Conservation (phyloP, 1,140 invertebrate species). For the Pseudomyrmex dendroicus region DNA sequence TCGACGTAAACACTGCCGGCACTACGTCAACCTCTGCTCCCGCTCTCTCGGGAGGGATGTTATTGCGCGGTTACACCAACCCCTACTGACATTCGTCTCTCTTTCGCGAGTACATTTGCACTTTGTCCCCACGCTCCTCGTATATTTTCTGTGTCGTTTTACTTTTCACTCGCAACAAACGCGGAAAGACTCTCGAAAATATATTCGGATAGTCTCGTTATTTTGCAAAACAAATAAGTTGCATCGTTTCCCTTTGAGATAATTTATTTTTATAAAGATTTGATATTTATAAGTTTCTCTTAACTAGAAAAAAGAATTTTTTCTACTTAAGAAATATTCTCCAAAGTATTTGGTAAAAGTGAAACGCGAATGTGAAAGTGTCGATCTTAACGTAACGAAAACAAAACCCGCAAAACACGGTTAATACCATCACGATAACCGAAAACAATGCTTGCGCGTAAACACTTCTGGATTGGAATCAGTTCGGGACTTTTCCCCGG, state of each 20-base stretch:
- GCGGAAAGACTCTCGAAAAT: neutral
- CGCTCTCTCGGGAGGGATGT: constrained; percentile 67
- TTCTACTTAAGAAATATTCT: too few species aligned
- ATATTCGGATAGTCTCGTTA: neutral
- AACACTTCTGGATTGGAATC: constrained; percentile 57
- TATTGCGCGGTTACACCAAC: constrained; percentile 78
- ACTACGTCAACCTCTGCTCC: constrained; percentile 71
- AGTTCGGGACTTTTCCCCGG: constrained; percentile 55
- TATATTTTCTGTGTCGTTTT: neutral
- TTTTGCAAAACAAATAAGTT: too few species aligned
- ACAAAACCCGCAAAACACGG: neutral
- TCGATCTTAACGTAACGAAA: neutral
- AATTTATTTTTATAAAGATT: too few species aligned
- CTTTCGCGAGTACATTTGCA: constrained; percentile 60
- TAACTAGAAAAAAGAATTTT: too few species aligned
- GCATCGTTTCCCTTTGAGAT: too few species aligned
- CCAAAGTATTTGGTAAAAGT: too few species aligned
- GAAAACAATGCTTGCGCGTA: constrained; percentile 48
- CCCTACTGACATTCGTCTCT: constrained; percentile 59
- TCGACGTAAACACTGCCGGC: constrained; percentile 76
- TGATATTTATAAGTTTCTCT: too few species aligned
- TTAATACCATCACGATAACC: neutral
- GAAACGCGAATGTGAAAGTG: neutral
- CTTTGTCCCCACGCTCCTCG: constrained; percentile 33
- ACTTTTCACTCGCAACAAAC: neutral